A percentile compares a stretch with the other conserved stretches of the same genome.
Conservation (phyloP, 2,797 vertebrate genomes). For the Poecilia velifera region DNA sequence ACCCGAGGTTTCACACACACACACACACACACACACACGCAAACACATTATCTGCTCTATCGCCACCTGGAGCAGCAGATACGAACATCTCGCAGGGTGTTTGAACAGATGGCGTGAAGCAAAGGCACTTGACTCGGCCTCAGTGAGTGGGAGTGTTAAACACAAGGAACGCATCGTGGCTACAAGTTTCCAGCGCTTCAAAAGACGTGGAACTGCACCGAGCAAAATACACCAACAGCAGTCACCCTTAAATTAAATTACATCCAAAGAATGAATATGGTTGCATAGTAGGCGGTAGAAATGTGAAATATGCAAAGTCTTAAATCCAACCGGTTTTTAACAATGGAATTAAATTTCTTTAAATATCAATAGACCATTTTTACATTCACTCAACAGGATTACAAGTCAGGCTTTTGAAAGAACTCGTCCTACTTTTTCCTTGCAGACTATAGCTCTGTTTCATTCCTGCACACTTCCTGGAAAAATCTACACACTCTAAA, state of each 20-base stretch:
- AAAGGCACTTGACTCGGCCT: constrained; percentile 32
- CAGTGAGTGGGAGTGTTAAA: constrained; percentile 25
- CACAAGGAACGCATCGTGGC: constrained; percentile 7
- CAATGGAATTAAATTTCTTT: constrained; percentile 17
- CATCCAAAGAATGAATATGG: not conserved
- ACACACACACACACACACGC: not conserved
- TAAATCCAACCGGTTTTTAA: constrained; percentile 18
- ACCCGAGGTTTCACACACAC: constrained; percentile 28
- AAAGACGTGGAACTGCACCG: not conserved
- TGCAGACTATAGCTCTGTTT: not conserved
- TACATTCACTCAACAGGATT: constrained; percentile 42
- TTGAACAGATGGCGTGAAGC: constrained; percentile 49
- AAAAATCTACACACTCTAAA: not conserved
- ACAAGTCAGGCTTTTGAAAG: constrained; percentile 22
- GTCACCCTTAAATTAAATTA: not conserved
- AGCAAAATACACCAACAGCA: not conserved
- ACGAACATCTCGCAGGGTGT: constrained; percentile 23
- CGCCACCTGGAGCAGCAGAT: constrained; percentile 52
- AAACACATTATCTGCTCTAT: constrained; percentile 32
- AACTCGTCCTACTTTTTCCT: constrained; percentile 2
- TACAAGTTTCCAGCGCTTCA: constrained; percentile 9
- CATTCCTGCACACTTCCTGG: not conserved
- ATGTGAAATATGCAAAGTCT: constrained; percentile 13
- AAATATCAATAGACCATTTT: constrained; percentile 27
- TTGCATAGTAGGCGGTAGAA: not conserved